These are phyloP conservation scores for Natrix natrix DNA, from an alignment of 2,797 vertebrate genomes.

Conservation along the genomic window DNA sequence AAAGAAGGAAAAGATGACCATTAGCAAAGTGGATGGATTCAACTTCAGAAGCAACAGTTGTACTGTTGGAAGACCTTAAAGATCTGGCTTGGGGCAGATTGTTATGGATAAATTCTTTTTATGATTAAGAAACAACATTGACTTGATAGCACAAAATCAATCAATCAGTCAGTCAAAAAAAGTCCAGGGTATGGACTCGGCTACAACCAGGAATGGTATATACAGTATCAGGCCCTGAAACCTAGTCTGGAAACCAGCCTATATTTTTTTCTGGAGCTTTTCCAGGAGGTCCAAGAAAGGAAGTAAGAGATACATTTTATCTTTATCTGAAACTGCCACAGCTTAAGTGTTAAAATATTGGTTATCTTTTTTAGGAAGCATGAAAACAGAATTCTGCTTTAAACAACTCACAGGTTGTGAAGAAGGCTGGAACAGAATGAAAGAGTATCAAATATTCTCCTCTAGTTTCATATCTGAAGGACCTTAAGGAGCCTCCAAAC, in stretches of 20 bases:
- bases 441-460: neutral
- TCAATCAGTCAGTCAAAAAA: neutral
- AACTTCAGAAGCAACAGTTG: neutral
- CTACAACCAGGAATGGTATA: neutral
- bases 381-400: neutral
- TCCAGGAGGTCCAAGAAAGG: neutral
- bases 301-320: neutral
- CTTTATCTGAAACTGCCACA: neutral
- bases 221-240: neutral
- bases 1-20: neutral
- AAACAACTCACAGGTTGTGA: neutral
- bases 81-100: neutral
- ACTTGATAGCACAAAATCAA: neutral
- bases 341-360: neutral
- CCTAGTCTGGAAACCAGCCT: neutral
- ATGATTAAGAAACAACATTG: neutral
- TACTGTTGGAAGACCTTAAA: neutral
- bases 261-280: neutral
- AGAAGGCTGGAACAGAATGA: neutral
- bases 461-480: neutral
- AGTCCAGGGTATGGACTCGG: neutral
- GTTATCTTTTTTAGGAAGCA: neutral
- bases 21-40: neutral
- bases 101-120: neutral
- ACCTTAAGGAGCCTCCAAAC: neutral